phyloP scores from a whole-genome alignment of 2,113 vertebrate genomes.

The Chascanopsetta lugubris region DNA sequence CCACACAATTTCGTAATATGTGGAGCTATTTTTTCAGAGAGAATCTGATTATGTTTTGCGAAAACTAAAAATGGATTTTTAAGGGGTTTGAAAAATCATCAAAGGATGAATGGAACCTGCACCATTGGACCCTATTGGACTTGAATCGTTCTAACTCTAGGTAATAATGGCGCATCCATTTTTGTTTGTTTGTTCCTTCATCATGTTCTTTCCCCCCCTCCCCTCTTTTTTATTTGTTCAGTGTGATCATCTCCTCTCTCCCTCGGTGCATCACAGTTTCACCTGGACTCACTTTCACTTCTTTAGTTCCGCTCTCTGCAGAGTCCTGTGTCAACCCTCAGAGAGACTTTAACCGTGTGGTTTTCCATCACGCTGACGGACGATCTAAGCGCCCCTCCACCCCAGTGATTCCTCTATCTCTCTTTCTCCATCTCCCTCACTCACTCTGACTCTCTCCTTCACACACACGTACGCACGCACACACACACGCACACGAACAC shows the following conservation, averaged over 20 bases:
- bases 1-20: conserved; percentile 75
- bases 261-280: conserved; percentile 43
- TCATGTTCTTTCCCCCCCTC: conserved; percentile 23
- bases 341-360: conserved; percentile 65
- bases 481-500: conserved; percentile 30
- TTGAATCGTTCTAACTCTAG: conserved; percentile 31
- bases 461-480: conserved; percentile 18
- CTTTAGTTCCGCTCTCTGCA: conserved; percentile 57
- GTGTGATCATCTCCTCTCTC: conserved; percentile 37
- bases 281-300: conserved; percentile 59
- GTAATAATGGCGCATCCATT: conserved; percentile 21
- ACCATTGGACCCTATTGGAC: conserved; percentile 6
- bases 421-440: conserved; percentile 58
- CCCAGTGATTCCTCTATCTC: conserved; percentile 69
- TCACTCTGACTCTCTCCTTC: conserved; percentile 19
- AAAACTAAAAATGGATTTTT: conserved; percentile 66
- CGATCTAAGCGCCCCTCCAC: conserved; percentile 72
- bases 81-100: conserved; percentile 60
- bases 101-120: conserved; percentile 50
- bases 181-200: conserved; percentile 52
- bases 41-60: conserved; percentile 72
- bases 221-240: neutral
- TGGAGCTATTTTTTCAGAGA: conserved; percentile 66
- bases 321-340: conserved; percentile 63
- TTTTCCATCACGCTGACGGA: conserved; percentile 74